Base-by-base conservation (phyloP, 2,888 invertebrate species). In the Tenthredo notha region DNA sequence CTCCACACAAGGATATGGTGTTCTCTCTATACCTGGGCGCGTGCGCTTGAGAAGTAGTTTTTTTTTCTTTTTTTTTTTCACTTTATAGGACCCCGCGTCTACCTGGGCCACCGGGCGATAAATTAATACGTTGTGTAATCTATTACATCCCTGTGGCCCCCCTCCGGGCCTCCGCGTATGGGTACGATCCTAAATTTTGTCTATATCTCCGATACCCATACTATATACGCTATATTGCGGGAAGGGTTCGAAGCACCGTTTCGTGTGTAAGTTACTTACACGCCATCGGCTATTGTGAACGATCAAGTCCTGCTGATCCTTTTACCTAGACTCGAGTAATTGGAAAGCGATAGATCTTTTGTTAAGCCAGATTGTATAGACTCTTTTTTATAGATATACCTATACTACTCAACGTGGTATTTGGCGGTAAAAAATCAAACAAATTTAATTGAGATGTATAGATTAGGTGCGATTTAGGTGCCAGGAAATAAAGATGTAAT, bases 61-160 rank as follows among this genome's bases (percentile, higher is more conserved):
- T 61, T 80, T 47, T 83, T 83, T 47, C 50, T 6, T 9, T 47
- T 47, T 47, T 80, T 80, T 61, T 40, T 80, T 15, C 40, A 40
- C 6, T 80, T 80, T 37, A 80, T 80, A 80, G 61, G 37, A 61
- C 80, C 61, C 54, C 58, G 84, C 43, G 50, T 40, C 58, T 72
- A 84, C 85, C 85, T 82, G 85, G 54, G 65, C 47, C 67, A 50
- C 50, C 54, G 54, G 54, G 37, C 70, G 78, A 85, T 70, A 54
- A 85, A 85, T 85, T 85, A 85, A 85, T 85, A 67, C 85, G 80
- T 80, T 21, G 78, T 58, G 77, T 67, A 70, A 85, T 78, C 85
- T 82, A 72, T 70, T 80, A 67, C 54, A 50, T 21, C 80, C 83
- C 83, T 25, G 10, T 21, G 47, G 33, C 18, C n/a, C 83, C 43